Evolutionary conservation across 2,888 invertebrate genomes (phyloP).

Genomic region (Apamea anceps): DNA sequence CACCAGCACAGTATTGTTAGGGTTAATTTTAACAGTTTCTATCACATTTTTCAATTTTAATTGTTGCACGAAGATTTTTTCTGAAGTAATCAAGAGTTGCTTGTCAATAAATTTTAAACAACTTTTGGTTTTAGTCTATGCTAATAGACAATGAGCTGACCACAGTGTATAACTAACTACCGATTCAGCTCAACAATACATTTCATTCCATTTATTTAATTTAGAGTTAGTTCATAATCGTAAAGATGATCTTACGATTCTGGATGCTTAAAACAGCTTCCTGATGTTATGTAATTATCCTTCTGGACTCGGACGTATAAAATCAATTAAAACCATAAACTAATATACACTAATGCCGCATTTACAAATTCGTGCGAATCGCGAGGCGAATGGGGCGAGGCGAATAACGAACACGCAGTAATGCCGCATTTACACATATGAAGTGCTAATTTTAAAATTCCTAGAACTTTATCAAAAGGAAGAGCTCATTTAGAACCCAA

Average conservation of each 20-base stretch:
- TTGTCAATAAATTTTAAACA: conserved; percentile 64
- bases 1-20: conserved; percentile 47
- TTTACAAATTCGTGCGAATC: no score
- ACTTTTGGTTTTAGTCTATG: conserved; percentile 55
- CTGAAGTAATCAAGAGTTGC: conserved; percentile 39
- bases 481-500: no score
- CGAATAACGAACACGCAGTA: no score
- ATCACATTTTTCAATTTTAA: conserved; percentile 72
- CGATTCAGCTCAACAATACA: background rate
- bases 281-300: background rate
- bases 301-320: background rate
- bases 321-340: conserved; percentile 55
- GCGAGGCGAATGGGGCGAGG: no score
- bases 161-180: conserved; percentile 13
- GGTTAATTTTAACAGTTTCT: conserved; percentile 58
- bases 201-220: background rate
- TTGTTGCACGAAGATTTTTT: conserved; percentile 53
- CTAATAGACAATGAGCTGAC: conserved; percentile 9
- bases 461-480: no score
- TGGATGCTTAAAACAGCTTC: background rate
- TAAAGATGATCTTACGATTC: background rate
- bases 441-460: no score
- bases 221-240: background rate
- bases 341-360: background rate
- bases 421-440: no score